Evolutionary conservation across 2,113 vertebrate genomes (phyloP), one percentile per base, ranked within the genome.

Genomic region (Centropristis striata): DNA sequence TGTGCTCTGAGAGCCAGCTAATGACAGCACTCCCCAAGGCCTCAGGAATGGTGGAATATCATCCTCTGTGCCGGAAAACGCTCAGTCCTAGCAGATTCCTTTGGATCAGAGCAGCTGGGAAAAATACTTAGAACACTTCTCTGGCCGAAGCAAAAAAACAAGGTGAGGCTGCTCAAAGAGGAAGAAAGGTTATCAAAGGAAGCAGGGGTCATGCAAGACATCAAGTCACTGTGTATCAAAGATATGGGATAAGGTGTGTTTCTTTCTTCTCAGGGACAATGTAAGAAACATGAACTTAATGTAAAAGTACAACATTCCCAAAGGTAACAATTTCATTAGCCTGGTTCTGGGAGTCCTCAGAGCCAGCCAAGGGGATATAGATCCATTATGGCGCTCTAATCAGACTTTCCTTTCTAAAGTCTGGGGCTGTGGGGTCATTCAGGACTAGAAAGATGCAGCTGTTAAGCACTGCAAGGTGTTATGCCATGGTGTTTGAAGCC

Each of bases 1-100:
- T 92, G 87, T 92, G 90, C 94, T 93, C 88, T 93, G 92, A 94
- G 94, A 95, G 93, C 90, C 92, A 76, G 92, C 93, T 96, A 95
- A 94, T 94, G 92, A 91, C 93, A 94, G 80, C 86, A 83, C 89
- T 95, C 95, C 92, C 93, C 89, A 91, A 92, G 86, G 90, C 94
- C 92, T 92, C 12, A 0, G 83, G 76, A 92, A 88, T 86, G 82
- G 90, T 82, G 84, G 91, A 93, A 88, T 86, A 87, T 90, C 89
- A 88, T 90, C 87, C 78, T 81, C 69, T 4, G 71, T 88, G 88
- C 87, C 83, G 84, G 90, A 93, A 92, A 92, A 93, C 81, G 70
- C 80, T 91, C 81, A 68, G 81, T 86, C 53, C 46, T 42, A 77
- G 88, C 86, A 91, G 88, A 94, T 93, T 93, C 92, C 93, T 93